Conservation (phyloP, 2,888 invertebrate species). For the Antitype chi region DNA sequence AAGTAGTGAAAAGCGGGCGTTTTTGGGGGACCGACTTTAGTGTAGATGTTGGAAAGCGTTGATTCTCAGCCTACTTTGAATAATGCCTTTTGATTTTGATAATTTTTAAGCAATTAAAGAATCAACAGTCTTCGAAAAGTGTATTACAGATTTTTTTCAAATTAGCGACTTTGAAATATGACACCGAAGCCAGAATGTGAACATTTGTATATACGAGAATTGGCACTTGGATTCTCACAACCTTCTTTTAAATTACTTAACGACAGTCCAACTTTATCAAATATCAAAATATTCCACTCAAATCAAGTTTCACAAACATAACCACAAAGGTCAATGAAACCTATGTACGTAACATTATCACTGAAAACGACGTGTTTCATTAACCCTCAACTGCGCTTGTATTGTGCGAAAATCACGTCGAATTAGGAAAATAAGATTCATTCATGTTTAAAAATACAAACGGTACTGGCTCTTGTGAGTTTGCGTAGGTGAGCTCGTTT, state of each 20-base stretch:
- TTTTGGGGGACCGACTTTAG: too few species aligned
- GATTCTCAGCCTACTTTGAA: too few species aligned
- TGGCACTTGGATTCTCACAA: not conserved
- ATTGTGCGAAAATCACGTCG: conserved; percentile 52
- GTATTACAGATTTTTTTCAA: not conserved
- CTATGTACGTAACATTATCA: conserved; percentile 29
- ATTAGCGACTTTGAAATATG: not conserved
- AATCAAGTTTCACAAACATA: conserved; percentile 17
- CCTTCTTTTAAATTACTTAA: not conserved
- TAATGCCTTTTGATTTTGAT: too few species aligned
- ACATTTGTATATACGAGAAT: not conserved
- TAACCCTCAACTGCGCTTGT: conserved; percentile 39
- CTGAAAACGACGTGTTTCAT: conserved; percentile 37
- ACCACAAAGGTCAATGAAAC: conserved; percentile 31
- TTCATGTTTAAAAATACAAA: conserved; percentile 55
- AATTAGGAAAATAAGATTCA: conserved; percentile 57
- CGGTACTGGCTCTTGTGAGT: conserved; percentile 25
- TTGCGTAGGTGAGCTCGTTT: conserved; percentile 30
- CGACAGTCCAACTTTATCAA: not conserved
- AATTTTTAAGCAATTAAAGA: too few species aligned
- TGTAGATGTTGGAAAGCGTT: too few species aligned
- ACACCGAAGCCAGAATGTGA: not conserved
- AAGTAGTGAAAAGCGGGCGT: too few species aligned
- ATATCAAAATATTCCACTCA: conserved; percentile 17
- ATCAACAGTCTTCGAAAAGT: too few species aligned